A percentile compares a stretch with the other conserved stretches of the same genome.
phyloP scores from a whole-genome alignment of 1,140 invertebrate species.

The Wasmannia auropunctata region DNA sequence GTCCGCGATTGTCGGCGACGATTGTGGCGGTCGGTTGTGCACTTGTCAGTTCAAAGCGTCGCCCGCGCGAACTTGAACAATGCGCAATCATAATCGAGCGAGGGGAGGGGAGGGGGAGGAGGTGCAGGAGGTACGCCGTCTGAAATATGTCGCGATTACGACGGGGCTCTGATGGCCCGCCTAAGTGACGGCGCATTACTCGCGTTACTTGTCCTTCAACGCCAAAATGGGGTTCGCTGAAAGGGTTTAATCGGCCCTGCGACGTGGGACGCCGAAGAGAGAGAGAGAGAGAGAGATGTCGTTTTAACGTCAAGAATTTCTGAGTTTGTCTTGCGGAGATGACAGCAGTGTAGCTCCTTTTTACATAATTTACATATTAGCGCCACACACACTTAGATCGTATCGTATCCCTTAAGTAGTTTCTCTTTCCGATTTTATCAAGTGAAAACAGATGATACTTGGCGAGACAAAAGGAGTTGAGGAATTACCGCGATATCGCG shows the following conservation, averaged over 20 bases:
- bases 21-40: constrained; percentile 59
- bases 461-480: background rate
- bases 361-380: no score
- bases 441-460: background rate
- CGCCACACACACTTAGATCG: background rate
- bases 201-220: background rate
- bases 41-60: constrained; percentile 64
- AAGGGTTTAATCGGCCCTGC: constrained; percentile 5
- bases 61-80: constrained; percentile 42
- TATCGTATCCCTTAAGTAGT: background rate
- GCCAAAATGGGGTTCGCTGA: background rate
- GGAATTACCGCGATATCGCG: background rate
- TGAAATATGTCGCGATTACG: constrained; percentile 45
- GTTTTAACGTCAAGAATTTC: background rate
- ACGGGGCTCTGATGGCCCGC: background rate
- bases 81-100: constrained; percentile 1
- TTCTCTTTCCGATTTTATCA: background rate
- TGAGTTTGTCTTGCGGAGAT: no score
- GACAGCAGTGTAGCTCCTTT: background rate
- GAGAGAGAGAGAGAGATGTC: no score
- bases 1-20: constrained; percentile 33
- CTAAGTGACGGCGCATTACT: constrained; percentile 11
- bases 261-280: background rate
- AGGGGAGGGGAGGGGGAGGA: no score
- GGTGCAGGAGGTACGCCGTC: background rate